Conservation (phyloP, 2,797 vertebrate genomes). For the Champsocephalus gunnari region DNA sequence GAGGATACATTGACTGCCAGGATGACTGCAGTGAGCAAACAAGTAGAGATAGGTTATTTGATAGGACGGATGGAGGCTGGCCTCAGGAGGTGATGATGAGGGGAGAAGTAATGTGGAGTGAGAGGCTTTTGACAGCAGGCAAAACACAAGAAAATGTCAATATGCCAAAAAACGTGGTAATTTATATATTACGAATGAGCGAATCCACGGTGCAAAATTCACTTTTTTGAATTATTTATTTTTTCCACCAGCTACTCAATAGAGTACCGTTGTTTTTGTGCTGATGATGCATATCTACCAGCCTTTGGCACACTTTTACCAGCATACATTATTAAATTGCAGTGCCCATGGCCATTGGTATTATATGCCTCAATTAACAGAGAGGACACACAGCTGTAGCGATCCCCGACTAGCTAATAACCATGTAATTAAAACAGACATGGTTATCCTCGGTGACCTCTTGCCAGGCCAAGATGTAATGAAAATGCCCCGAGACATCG, state of each 20-base stretch:
- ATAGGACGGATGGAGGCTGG: constrained; percentile 53
- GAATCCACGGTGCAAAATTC: no score
- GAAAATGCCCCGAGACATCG: constrained; percentile 44
- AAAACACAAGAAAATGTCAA: not conserved
- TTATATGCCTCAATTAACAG: constrained; percentile 46
- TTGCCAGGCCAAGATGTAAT: constrained; percentile 31
- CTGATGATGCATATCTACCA: no score
- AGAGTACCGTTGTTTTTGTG: no score
- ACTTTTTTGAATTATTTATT: no score
- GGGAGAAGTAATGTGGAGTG: not conserved
- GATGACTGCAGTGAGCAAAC: constrained; percentile 72
- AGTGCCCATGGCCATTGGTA: not conserved
- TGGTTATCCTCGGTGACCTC: constrained; percentile 52
- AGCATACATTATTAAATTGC: not conserved
- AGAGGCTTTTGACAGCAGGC: not conserved
- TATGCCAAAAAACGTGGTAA: accelerated
- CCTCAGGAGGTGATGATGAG: constrained; percentile 19
- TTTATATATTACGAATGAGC: not conserved
- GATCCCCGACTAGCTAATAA: constrained; percentile 66
- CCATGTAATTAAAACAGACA: constrained; percentile 77
- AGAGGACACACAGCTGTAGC: constrained; percentile 48
- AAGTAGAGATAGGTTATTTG: constrained; percentile 66
- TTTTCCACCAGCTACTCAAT: no score
- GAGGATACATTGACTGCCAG: constrained; percentile 77
- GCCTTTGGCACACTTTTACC: no score